These are phyloP conservation scores for Maconellicoccus hirsutus DNA, from an alignment of 1,140 invertebrate species.

Conservation along the genomic window DNA sequence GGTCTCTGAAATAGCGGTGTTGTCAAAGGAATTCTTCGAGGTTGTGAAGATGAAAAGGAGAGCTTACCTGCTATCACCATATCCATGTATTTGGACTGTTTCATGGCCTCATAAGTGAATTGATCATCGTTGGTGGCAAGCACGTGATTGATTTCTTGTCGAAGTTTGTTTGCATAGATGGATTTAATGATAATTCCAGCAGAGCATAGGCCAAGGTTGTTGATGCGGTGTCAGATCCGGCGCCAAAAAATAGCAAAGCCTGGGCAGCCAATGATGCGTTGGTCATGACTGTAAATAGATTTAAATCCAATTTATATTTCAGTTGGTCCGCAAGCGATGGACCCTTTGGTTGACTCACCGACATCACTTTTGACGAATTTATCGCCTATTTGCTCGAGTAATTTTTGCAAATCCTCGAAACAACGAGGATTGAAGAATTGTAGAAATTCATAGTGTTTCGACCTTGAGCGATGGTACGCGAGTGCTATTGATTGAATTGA, in stretches of 20 bases:
- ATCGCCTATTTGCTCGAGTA: background rate
- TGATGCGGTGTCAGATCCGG: constrained; percentile 36
- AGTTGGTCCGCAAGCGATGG: no score
- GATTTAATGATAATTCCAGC: constrained; percentile 48
- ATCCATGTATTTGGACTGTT: background rate
- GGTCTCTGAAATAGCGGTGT: constrained; percentile 13
- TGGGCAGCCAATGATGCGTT: background rate
- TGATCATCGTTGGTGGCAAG: background rate
- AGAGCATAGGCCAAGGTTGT: constrained; percentile 34
- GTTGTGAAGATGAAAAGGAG: no score
- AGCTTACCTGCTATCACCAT: constrained; percentile 26
- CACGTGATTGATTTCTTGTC: constrained; percentile 45
- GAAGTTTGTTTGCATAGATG: constrained; percentile 47
- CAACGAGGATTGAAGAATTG: no score
- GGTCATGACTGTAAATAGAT: background rate
- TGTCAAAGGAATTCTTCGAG: no score
- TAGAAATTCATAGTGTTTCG: no score
- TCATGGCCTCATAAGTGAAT: constrained; percentile 13
- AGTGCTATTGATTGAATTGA: no score
- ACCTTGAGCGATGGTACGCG: no score
- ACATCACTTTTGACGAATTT: background rate
- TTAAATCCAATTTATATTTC: background rate
- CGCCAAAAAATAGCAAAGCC: constrained; percentile 32
- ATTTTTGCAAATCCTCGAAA: background rate
- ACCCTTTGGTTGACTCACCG: background rate